Evolutionary conservation across 2,797 vertebrate species (phyloP).

Genomic region (Centroberyx gerrardi): DNA sequence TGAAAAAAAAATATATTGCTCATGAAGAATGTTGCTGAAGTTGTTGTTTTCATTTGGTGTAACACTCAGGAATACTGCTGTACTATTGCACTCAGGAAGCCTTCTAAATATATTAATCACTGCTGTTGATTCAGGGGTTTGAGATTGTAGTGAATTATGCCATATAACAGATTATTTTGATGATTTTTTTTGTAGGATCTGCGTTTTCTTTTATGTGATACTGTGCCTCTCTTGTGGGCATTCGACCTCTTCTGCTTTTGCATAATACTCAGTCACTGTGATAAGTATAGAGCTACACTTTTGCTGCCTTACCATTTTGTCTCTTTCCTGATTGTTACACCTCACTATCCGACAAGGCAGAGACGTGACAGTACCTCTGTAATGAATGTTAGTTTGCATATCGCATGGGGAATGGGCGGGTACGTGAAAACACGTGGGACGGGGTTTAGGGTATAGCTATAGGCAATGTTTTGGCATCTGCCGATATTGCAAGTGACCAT

Average conservation of each 20-base stretch:
- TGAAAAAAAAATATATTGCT: slow-evolving; percentile 62
- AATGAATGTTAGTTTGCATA: slow-evolving; percentile 78
- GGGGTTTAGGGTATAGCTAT: slow-evolving; percentile 68
- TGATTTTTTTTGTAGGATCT: slow-evolving; percentile 41
- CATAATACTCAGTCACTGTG: slow-evolving; percentile 31
- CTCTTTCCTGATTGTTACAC: slow-evolving; percentile 77
- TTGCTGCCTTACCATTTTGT: slow-evolving; percentile 71
- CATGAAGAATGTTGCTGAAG: slow-evolving; percentile 78
- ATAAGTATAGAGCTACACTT: slow-evolving; percentile 55
- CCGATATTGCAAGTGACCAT: slow-evolving; percentile 81
- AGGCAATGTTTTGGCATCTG: slow-evolving; percentile 71
- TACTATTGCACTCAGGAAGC: slow-evolving; percentile 83
- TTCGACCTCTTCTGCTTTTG: slow-evolving; percentile 49
- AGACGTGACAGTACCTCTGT: slow-evolving; percentile 69
- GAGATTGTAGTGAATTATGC: slow-evolving; percentile 56
- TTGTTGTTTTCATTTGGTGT: slow-evolving; percentile 70
- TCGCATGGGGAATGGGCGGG: slow-evolving; percentile 54
- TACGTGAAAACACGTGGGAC: slow-evolving; percentile 41
- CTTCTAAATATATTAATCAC: slow-evolving; percentile 71
- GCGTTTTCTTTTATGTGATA: slow-evolving; percentile 22
- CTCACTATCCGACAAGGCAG: slow-evolving; percentile 72
- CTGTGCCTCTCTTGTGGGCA: slow-evolving; percentile 38
- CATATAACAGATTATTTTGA: slow-evolving; percentile 51
- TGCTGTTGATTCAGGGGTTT: slow-evolving; percentile 53
- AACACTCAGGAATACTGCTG: slow-evolving; percentile 83